phyloP scores from a whole-genome alignment of 2,797 vertebrate genomes.

The Thunnus albacares region DNA sequence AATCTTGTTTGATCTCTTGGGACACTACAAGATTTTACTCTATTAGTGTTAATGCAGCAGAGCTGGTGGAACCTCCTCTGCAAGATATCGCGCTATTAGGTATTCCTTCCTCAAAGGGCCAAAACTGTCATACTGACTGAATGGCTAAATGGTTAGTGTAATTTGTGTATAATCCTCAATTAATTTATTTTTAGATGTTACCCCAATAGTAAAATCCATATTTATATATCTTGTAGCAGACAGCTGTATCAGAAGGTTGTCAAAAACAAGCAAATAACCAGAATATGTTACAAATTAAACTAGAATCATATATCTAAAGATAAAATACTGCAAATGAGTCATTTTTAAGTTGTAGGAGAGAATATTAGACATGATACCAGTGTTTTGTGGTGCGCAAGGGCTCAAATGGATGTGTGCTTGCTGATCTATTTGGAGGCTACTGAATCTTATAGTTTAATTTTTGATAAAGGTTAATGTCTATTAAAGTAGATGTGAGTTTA shows the following conservation, averaged over 20 bases:
- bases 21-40: conserved; percentile 21
- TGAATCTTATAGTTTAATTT: neutral
- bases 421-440: neutral
- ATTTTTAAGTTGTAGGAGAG: neutral
- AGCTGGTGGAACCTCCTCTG: conserved; percentile 5
- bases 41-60: conserved; percentile 27
- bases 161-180: neutral
- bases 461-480: neutral
- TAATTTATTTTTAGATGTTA: neutral
- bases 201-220: neutral
- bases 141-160: neutral
- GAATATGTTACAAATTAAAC: too few relatives aligned
- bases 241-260: too few relatives aligned
- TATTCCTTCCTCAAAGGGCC: neutral
- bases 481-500: neutral
- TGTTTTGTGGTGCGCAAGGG: too few relatives aligned
- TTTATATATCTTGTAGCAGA: neutral
- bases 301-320: too few relatives aligned
- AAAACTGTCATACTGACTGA: neutral
- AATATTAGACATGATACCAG: too few relatives aligned
- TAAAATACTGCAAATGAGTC: neutral
- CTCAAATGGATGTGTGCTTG: neutral
- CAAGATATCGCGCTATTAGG: neutral
- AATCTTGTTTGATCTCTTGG: conserved; percentile 19
- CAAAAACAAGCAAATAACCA: too few relatives aligned